Conservation (phyloP, 2,888 invertebrate genomes). For the Hirtodrosophila histrioides region DNA sequence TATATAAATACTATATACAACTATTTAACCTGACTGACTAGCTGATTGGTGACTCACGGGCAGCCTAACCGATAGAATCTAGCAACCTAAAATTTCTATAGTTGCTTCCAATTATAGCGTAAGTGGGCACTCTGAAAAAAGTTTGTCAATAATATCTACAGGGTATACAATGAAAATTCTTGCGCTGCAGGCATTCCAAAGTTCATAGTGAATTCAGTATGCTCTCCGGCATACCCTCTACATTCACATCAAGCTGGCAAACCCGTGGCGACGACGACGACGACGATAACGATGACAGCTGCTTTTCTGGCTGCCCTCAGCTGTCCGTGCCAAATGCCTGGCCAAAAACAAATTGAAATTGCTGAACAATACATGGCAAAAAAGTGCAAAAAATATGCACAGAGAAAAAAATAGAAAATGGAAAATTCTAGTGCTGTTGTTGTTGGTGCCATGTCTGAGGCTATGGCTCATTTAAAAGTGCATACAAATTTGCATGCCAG, state of each 20-base stretch:
- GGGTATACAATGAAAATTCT: background rate
- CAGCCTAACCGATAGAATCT: too few relatives aligned
- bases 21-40: too few relatives aligned
- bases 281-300: conserved; percentile 56
- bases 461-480: conserved; percentile 72
- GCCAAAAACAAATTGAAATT: conserved; percentile 53
- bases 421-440: background rate
- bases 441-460: conserved; percentile 52
- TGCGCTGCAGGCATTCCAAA: conserved; percentile 1
- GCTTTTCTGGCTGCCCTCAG: conserved; percentile 42
- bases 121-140: too few relatives aligned
- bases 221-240: conserved; percentile 17
- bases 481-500: conserved; percentile 57
- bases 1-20: too few relatives aligned
- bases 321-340: conserved; percentile 51
- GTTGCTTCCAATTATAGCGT: too few relatives aligned
- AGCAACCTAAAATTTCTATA: too few relatives aligned
- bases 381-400: conserved; percentile 4
- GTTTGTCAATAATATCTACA: background rate
- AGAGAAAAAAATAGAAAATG: background rate
- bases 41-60: too few relatives aligned
- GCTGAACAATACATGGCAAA: conserved; percentile 26
- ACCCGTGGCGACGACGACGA: conserved; percentile 14
- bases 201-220: conserved; percentile 14
- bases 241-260: conserved; percentile 27